These are phyloP conservation scores for Enteromius radiatus DNA, from an alignment of 2,797 vertebrate genomes.

Conservation along the genomic window DNA sequence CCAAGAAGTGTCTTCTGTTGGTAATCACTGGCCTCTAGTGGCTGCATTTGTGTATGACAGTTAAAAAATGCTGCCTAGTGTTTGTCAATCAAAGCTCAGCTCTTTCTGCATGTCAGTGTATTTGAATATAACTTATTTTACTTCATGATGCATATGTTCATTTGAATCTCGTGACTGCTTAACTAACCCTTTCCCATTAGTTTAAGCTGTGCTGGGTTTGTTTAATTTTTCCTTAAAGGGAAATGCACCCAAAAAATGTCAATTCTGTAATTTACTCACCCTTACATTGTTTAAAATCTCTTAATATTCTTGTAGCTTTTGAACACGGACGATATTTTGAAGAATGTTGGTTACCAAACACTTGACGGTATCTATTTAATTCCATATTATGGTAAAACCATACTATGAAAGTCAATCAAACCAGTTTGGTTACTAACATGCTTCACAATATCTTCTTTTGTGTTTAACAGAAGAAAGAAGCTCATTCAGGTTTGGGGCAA, in stretches of 20 bases:
- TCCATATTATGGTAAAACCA: background rate
- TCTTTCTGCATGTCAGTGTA: background rate
- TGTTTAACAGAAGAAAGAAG: background rate
- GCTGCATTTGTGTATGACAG: background rate
- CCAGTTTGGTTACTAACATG: background rate
- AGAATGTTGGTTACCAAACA: background rate
- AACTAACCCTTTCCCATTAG: background rate
- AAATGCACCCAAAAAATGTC: background rate
- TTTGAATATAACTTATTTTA: background rate
- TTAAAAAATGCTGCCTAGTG: background rate
- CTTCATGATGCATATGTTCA: background rate
- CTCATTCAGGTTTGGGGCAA: background rate
- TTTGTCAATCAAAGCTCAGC: background rate
- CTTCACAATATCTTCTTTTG: background rate
- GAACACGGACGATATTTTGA: background rate
- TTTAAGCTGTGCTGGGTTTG: background rate
- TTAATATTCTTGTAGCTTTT: background rate
- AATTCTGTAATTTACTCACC: background rate
- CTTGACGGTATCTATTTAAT: too few species aligned
- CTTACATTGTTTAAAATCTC: background rate
- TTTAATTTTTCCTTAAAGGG: background rate
- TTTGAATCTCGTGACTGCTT: background rate
- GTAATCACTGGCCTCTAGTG: conserved; percentile 41
- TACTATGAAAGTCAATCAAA: background rate
- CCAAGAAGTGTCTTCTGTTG: background rate